Evolutionary conservation across 1,140 invertebrate genomes (phyloP), one percentile per base, ranked within the genome.

Genomic region (Drosophila leontia): DNA sequence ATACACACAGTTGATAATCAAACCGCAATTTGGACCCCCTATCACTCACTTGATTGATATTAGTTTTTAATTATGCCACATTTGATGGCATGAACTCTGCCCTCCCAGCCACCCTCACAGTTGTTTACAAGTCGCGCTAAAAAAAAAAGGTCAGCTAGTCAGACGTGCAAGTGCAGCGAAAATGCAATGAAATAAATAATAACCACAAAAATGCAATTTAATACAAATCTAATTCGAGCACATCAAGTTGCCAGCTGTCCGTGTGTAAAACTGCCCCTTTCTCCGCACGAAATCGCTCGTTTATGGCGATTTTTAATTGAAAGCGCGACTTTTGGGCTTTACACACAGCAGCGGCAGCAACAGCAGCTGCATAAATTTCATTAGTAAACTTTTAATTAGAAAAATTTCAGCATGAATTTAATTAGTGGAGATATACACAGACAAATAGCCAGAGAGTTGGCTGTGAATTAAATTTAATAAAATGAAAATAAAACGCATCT

Each of bases 341-440:
- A 37, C 35, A 60, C 37, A 51, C 72, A 47, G 45, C 48, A 23
- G 8, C 32, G 37, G 42, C 67, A 34, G 34, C 68, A 35, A 17
- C 79, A 77, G 79, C 72, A 78, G 80, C 80, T 82, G 80, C 79
- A 82, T 82, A 82, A 82, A 82, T 82, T 82, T 82, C 80, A 82
- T 82, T 82, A 82, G 80, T 82, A 82, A 82, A 82, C 79, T 82
- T 82, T 82, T 82, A 82, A 82, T 82, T 82, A 82, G 80, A 82
- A 82, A 82, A 82, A 82, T 82, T 82, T 82, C 50, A 72, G 68
- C 69, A 82, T 78, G 80, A 82, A 82, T 82, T 82, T 82, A 82
- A 82, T 82, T 82, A 82, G 80, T 82, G 75, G 47, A 78, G 65
- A 82, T 69, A 78, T 41, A 60, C 59, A 60, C 65, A 82, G 34